Conservation (phyloP, 1,140 invertebrate genomes). For the Macrocentrus cingulum region DNA sequence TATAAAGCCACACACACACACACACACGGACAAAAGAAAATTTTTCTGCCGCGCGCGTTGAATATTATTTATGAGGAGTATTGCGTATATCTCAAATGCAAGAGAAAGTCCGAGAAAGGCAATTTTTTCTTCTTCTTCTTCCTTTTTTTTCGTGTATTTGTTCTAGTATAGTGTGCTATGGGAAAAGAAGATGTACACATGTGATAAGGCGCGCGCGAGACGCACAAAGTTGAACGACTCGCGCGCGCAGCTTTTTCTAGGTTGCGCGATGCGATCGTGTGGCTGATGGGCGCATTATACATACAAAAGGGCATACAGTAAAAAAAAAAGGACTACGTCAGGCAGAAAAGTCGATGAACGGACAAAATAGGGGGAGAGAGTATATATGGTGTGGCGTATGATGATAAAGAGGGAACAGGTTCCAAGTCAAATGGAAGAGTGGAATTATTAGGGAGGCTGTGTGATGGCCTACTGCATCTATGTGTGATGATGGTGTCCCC, state of each 20-base stretch:
- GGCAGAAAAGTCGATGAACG: slow-evolving; percentile 22
- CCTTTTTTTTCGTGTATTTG: not conserved
- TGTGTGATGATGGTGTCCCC: slow-evolving; percentile 3
- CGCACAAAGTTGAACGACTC: slow-evolving; percentile 1
- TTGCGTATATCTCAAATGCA: slow-evolving; percentile 7
- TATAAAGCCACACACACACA: too few relatives aligned
- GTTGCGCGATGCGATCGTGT: not conserved
- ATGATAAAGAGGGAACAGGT: slow-evolving; percentile 33
- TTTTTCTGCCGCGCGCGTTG: not conserved
- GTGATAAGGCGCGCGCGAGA: not conserved
- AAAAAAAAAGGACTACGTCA: slow-evolving; percentile 15
- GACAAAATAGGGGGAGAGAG: slow-evolving; percentile 10
- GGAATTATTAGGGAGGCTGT: slow-evolving; percentile 21
- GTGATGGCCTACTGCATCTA: slow-evolving; percentile 19
- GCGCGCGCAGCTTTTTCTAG: not conserved
- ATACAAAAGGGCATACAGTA: not conserved
- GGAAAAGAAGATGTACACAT: not conserved
- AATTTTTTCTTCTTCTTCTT: not conserved
- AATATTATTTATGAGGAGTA: too few relatives aligned
- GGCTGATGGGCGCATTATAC: too few relatives aligned
- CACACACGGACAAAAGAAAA: not conserved
- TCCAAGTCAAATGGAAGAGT: slow-evolving; percentile 24
- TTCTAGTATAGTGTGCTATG: not conserved
- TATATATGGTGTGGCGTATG: slow-evolving; percentile 23
- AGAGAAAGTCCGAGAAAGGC: not conserved